Base-by-base conservation (phyloP, 2,113 vertebrate species). In the Serinus canaria region DNA sequence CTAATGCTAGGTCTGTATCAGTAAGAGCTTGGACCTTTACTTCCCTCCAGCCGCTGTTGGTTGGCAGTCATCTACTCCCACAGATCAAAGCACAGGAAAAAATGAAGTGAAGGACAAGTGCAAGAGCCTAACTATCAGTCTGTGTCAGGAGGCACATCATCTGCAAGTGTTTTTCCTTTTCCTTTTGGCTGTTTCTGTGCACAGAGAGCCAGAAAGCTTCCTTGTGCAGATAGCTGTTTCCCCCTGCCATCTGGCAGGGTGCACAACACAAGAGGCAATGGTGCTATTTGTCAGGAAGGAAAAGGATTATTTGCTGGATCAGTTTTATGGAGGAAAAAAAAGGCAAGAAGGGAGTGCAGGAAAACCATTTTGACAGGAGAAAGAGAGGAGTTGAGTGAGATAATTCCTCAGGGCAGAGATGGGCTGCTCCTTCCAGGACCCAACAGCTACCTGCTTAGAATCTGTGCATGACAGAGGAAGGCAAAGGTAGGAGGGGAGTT, bases 181-280 rank as follows among this genome's bases (percentile, higher is more conserved):
- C 56, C 66, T 85, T 94, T 95, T 93, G 87, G 64, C 88, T 92
- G 30, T 6, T 70, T 84, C 62, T 10, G 1, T 19, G 23, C 80
- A 59, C 5, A 83, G 63, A 84, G 77, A 85, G 74, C 91, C 92
- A 83, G 80, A 86, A 83, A 0, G 1, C 66, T 94, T 91, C 92
- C 94, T 88, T 49, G 86, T 67, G 81, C 78, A 78, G 68, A 39
- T 67, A 85, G 75, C n/a, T 84, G 72, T 94, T 96, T 90, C 77
- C 62, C 95, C 18, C 66, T 55, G 56, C 96, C 96, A 97, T 96
- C 95, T 97, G 94, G 84, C 78, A 83, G 35, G 46, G 67, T 87
- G 88, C 41, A 35, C 33, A 63, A 46, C 63, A 62, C 2, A 49
- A 87, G 92, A 97, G 87, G 94, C 78, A 97, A 94, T 83, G 77